Evolutionary conservation across 2,888 invertebrate genomes (phyloP), one percentile per base, ranked within the genome.

Genomic region (Ectobius pallidus): DNA sequence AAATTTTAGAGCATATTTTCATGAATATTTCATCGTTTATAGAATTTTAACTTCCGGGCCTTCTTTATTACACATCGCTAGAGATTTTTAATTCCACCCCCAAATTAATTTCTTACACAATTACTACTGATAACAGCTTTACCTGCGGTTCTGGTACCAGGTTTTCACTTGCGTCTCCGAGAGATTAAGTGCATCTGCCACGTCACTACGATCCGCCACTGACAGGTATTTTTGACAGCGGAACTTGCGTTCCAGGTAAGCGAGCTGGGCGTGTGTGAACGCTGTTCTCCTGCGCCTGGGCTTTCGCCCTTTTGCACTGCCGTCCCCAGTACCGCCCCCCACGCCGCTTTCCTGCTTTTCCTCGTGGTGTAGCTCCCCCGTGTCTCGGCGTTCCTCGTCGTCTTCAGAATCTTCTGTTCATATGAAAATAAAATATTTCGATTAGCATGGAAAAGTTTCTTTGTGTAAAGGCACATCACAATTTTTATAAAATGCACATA

Each of bases 91-190:
- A n/a, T n/a, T n/a, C n/a, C n/a, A n/a, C n/a, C n/a, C n/a, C n/a
- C n/a, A n/a, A n/a, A n/a, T n/a, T n/a, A n/a, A n/a, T n/a, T n/a
- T n/a, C n/a, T n/a, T n/a, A n/a, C n/a, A n/a, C n/a, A n/a, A n/a
- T n/a, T n/a, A n/a, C n/a, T n/a, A n/a, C n/a, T n/a, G n/a, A n/a
- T n/a, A n/a, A n/a, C n/a, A n/a, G n/a, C n/a, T n/a, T n/a, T n/a
- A 94, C 94, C 94, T 88, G 82, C 94, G 86, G 80, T 95, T 95
- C 83, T 95, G 94, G 79, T 94, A 97, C 96, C 97, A 97, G 1
- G 97, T 97, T 85, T 97, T 97, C 69, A 97, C 96, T 79, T 97
- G 97, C 0, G 96, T 97, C 84, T 97, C 97, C 42, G 95, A 93
- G 30, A 97, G 86, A 79, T 92, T 94, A 27, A 97, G 86, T 0